Evolutionary conservation across 2,888 invertebrate genomes (phyloP), one percentile per base, ranked within the genome.

Genomic region (Icerya purchasi): DNA sequence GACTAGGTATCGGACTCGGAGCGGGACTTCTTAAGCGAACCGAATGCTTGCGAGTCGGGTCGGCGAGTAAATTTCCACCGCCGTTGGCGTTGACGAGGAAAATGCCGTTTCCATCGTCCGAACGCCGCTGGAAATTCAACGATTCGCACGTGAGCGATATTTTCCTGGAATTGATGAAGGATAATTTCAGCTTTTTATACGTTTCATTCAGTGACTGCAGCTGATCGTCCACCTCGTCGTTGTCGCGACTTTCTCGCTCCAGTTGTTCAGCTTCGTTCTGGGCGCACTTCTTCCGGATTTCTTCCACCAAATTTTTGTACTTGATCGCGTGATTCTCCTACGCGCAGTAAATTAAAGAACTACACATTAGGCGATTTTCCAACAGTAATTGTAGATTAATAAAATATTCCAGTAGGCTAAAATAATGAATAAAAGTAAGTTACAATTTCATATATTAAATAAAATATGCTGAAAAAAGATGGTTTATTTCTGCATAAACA

Each of bases 131-230:
- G 50, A 64, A 63, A 23, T 66, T 62, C 66, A 74, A 70, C 69
- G 78, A 76, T 71, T 81, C 81, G 70, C 83, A 83, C 8, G 83
- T 83, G 66, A 84, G 76, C 66, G 83, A 83, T 67, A 83, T 83
- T 73, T 83, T 83, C 66, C 84, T 73, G 63, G 77, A 76, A 56
- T 68, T 70, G 64, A 68, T 68, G 66, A 68, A 70, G 65, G 68
- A 68, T 62, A 69, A 65, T 65, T 69, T 67, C 64, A 60, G 60
- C 18, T 56, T 56, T 20, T 52, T 23, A 36, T 60, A 55, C 10
- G 25, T 50, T 25, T 53, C 56, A 22, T 24, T 56, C 3, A 60
- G 62, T 23, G 63, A 65, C 20, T 64, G 57, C 3, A 64, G 56
- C 56, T 55, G 51, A 56, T 63, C 63, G 53, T 64, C 63, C 22